These are phyloP conservation scores for Odontesthes bonariensis DNA, from an alignment of 2,113 vertebrate genomes.

Conservation along the genomic window DNA sequence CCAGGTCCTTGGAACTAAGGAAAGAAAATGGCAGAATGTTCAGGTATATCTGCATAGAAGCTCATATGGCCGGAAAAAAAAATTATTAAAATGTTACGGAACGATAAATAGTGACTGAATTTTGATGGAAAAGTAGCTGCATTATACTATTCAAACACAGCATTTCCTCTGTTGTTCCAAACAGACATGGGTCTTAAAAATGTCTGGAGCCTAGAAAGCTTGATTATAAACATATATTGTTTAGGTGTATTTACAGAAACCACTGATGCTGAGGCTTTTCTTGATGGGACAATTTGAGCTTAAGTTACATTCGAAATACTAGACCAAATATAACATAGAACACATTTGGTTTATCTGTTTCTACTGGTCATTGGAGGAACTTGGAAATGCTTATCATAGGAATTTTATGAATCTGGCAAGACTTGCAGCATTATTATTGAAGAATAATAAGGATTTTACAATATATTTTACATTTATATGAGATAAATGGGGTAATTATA, in stretches of 20 bases:
- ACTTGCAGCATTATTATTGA: background rate
- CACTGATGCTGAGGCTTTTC: background rate
- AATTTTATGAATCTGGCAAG: too few relatives aligned
- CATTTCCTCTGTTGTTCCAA: conserved; percentile 12
- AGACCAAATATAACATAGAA: background rate
- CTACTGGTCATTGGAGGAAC: too few relatives aligned
- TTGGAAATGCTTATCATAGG: too few relatives aligned
- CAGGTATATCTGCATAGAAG: too few relatives aligned
- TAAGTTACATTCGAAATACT: background rate
- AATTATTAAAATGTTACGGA: too few relatives aligned
- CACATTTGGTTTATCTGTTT: background rate
- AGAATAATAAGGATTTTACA: background rate
- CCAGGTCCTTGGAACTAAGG: too few relatives aligned
- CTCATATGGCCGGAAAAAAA: too few relatives aligned
- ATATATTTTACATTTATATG: background rate
- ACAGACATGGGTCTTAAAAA: background rate
- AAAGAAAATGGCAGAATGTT: too few relatives aligned
- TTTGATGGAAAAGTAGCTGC: too few relatives aligned
- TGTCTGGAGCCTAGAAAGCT: background rate
- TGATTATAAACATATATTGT: conserved; percentile 4
- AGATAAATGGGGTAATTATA: too few relatives aligned
- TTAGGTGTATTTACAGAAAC: background rate
- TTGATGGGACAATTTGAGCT: background rate
- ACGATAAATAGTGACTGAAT: too few relatives aligned
- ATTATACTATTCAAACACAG: background rate